These are phyloP conservation scores for Zaprionus taronus DNA, from an alignment of 1,140 invertebrate species.

Conservation along the genomic window DNA sequence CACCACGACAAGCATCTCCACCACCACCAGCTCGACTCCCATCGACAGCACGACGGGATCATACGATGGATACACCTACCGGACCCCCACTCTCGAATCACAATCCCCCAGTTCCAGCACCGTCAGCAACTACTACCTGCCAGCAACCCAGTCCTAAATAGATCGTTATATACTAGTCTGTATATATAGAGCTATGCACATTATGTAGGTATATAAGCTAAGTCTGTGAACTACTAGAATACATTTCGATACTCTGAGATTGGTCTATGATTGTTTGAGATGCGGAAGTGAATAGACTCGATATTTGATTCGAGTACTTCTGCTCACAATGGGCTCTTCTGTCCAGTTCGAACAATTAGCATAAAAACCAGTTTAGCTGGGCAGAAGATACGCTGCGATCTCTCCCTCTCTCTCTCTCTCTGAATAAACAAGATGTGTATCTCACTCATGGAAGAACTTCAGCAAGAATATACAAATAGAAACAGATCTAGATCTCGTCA, in stretches of 20 bases:
- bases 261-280: conserved; percentile 15
- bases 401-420: not conserved
- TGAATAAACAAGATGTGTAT: conserved; percentile 7
- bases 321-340: conserved; percentile 55
- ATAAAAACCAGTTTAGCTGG: conserved; percentile 53
- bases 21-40: not conserved
- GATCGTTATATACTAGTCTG: conserved; percentile 26
- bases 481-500: conserved; percentile 1
- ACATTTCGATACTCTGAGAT: conserved; percentile 18
- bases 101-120: conserved; percentile 17
- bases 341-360: conserved; percentile 54
- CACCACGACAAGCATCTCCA: not conserved
- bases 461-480: not conserved
- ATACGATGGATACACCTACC: conserved; percentile 30
- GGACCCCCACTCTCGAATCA: conserved; percentile 11
- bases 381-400: conserved; percentile 5
- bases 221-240: conserved; percentile 45
- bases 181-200: not conserved
- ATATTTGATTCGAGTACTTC: conserved; percentile 13
- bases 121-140: conserved; percentile 47
- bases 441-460: not conserved
- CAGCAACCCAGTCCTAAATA: conserved; percentile 30
- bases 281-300: conserved; percentile 52
- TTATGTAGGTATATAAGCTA: not conserved
- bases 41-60: not conserved